Evolutionary conservation across 2,797 vertebrate genomes (phyloP).

Genomic region (Sebastes umbrosus): DNA sequence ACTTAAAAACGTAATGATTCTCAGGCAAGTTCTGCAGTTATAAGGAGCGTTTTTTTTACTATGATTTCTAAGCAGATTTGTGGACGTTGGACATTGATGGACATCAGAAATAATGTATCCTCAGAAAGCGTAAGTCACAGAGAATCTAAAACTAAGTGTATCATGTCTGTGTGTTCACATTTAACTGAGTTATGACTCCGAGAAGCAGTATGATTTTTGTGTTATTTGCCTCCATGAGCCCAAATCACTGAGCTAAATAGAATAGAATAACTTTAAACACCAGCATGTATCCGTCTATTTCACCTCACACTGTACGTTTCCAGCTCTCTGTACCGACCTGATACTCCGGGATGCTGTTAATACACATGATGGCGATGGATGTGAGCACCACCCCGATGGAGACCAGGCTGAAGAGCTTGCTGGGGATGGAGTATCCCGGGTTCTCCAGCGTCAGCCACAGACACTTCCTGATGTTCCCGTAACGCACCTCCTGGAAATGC

Average conservation of each 20-base stretch:
- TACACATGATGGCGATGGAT: conserved; percentile 94
- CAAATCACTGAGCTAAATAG: too few species aligned
- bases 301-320: background rate
- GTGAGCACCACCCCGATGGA: conserved; percentile 93
- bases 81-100: background rate
- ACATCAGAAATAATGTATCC: background rate
- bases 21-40: too few species aligned
- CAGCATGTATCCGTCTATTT: background rate
- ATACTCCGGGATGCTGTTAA: conserved; percentile 96
- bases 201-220: too few species aligned
- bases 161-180: background rate
- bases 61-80: background rate
- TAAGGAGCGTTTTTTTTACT: background rate
- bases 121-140: background rate
- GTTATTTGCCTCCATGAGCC: too few species aligned
- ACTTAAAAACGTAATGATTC: too few species aligned
- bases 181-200: too few species aligned
- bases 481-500: conserved; percentile 88
- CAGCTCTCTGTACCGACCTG: conserved; percentile 65
- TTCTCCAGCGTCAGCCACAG: conserved; percentile 98
- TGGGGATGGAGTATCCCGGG: conserved; percentile 96
- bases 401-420: conserved; percentile 95
- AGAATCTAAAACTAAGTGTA: background rate
- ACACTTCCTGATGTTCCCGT: conserved; percentile 87
- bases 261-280: too few species aligned